Evolutionary conservation across 1,140 invertebrate species (phyloP).

Genomic region (Adoxophyes honmai): DNA sequence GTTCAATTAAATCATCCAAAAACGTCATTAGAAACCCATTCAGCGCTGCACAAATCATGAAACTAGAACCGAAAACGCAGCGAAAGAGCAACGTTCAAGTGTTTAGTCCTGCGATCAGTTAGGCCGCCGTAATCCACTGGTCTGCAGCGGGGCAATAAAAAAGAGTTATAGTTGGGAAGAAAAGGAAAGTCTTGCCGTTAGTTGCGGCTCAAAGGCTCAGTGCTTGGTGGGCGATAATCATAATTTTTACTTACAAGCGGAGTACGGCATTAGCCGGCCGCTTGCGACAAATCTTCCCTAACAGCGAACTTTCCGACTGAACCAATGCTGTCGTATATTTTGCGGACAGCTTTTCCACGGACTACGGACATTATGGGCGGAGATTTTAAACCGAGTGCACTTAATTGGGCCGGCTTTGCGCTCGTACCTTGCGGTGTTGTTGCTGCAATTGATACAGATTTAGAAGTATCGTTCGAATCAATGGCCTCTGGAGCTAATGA

Average conservation of each 20-base stretch:
- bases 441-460: too few relatives aligned
- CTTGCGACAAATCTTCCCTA: constrained; percentile 69
- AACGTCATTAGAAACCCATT: too few relatives aligned
- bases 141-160: constrained; percentile 64
- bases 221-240: constrained; percentile 70
- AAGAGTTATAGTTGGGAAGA: constrained; percentile 75
- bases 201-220: constrained; percentile 73
- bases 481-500: too few relatives aligned
- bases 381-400: too few relatives aligned
- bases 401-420: too few relatives aligned
- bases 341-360: constrained; percentile 18
- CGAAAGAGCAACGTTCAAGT: constrained; percentile 22
- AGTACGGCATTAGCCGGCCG: constrained; percentile 60
- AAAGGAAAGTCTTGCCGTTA: constrained; percentile 73
- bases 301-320: constrained; percentile 70
- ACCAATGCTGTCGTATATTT: constrained; percentile 37
- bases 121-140: constrained; percentile 67
- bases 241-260: constrained; percentile 76
- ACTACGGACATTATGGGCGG: background rate
- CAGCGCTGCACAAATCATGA: too few relatives aligned
- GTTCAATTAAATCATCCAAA: too few relatives aligned
- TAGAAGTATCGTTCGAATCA: too few relatives aligned
- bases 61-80: background rate
- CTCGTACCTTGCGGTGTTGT: too few relatives aligned
- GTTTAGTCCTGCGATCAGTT: constrained; percentile 52